Base-by-base conservation (phyloP, 2,888 invertebrate species). In the Oscheius sp. region DNA sequence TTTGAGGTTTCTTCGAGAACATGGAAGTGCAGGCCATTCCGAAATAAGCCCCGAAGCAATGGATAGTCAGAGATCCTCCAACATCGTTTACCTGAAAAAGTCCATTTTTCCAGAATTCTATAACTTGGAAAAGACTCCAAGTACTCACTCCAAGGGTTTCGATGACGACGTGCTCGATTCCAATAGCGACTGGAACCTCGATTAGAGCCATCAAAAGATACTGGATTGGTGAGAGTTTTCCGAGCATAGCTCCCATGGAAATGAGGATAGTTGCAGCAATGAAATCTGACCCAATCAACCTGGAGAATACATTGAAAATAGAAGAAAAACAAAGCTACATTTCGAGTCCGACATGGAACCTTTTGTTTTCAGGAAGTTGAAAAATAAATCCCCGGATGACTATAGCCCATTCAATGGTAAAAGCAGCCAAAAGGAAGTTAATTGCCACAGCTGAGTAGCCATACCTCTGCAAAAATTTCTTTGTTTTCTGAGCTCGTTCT, bases 1-100 rank as follows among this genome's bases (percentile, higher is more conserved):
- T 46, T 53, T 78, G 75, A 31, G 58, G 37, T 79, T 90, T 82
- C 48, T 84, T 83, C 74, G 87, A 86, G 39, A 89, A 87, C 52
- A 92, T 91, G 74, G 91, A 89, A 76, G 95, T 93, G 4, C 92
- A 92, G 0, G 93, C 93, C 65, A 96, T 89, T 8, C 96, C 96
- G 86, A 95, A 96, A 87, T 95, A 96, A 20, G 96, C 96, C 1
- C 96, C 96, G 86, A 95, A 96, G 0, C 92, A 91, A 87, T 96
- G 96, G 57, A 96, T 93, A 71, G 91, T 93, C 87, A 96, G 95
- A 3, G 96, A 95, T 53, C 93, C 96, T 25, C 96, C 96, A 15
- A 93, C 92, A 87, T 96, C 96, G 53, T 92, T 90, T 12, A 92
- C 93, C 95, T 95, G 70, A 73, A 64, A 46, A n/a, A n/a, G n/a